These are phyloP conservation scores for Tympanuchus pallidicinctus DNA, from an alignment of 2,113 vertebrate species.

Conservation along the genomic window DNA sequence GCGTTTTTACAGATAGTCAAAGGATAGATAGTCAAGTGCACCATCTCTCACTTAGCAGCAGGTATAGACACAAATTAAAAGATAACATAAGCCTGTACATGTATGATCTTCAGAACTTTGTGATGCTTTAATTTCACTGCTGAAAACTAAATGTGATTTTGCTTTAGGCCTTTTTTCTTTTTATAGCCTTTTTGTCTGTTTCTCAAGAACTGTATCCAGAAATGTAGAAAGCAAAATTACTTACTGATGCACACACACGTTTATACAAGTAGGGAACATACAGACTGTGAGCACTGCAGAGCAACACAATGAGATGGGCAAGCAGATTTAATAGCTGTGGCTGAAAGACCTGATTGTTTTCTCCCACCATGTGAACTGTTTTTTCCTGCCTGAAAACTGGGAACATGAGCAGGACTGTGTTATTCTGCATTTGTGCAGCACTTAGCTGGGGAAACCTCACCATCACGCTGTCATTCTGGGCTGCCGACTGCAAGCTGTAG, in stretches of 20 bases:
- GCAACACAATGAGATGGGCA: neutral
- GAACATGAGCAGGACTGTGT: neutral
- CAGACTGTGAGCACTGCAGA: neutral
- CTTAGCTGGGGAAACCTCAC: neutral
- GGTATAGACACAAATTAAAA: neutral
- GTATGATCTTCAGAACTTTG: neutral
- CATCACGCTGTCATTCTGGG: no score
- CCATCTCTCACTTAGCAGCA: neutral
- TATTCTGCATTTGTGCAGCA: rapidly evolving
- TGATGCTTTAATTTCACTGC: neutral
- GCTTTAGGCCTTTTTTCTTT: neutral
- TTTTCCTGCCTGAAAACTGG: neutral
- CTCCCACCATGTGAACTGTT: neutral
- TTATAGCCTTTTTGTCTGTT: neutral
- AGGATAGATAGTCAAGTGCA: neutral
- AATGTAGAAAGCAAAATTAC: neutral
- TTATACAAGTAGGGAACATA: neutral
- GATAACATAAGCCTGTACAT: neutral
- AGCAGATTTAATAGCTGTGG: neutral
- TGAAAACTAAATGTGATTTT: neutral
- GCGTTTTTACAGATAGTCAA: neutral
- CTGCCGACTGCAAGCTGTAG: neutral
- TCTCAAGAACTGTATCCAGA: neutral
- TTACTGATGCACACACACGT: neutral
- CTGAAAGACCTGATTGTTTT: neutral